phyloP scores from a whole-genome alignment of 30 jellyfish, hydroid and myxozoan genomes.

The Pseudorhiza aurosa region DNA sequence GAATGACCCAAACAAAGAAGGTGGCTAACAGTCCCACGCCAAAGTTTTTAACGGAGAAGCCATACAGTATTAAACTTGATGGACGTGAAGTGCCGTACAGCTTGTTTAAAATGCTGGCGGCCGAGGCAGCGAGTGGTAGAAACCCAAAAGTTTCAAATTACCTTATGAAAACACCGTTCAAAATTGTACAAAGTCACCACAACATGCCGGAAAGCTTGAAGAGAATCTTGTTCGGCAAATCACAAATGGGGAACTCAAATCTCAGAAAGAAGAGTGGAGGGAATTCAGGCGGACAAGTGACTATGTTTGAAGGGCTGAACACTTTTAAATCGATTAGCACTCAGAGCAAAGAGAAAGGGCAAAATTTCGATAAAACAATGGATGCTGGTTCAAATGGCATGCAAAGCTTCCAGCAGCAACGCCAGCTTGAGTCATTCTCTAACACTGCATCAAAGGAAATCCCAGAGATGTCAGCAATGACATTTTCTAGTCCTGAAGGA shows the following conservation, averaged over 20 bases:
- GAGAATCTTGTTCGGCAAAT: slow-evolving; percentile 1
- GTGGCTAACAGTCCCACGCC: neutral
- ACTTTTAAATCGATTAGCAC: neutral
- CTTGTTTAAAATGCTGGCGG: slow-evolving; percentile 25
- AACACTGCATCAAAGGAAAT: no score
- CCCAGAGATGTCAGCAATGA: no score
- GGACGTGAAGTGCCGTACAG: slow-evolving; percentile 37
- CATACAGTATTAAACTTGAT: slow-evolving; percentile 22
- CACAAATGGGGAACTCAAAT: neutral
- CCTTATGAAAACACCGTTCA: slow-evolving; percentile 25
- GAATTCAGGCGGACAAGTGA: neutral
- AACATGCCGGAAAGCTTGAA: slow-evolving; percentile 47
- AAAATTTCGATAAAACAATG: neutral
- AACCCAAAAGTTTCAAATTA: slow-evolving; percentile 31
- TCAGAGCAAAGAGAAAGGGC: neutral
- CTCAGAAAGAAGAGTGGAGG: neutral
- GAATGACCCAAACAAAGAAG: slow-evolving; percentile 16
- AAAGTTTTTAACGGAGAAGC: slow-evolving; percentile 14
- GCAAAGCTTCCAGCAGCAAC: neutral
- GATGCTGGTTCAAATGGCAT: neutral
- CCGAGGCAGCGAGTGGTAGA: slow-evolving; percentile 25
- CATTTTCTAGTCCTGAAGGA: no score
- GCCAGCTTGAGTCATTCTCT: no score
- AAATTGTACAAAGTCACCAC: slow-evolving; percentile 11
- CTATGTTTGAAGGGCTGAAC: neutral